phyloP scores from a whole-genome alignment of 2,888 invertebrate genomes.

The Athripsodes cinereus region DNA sequence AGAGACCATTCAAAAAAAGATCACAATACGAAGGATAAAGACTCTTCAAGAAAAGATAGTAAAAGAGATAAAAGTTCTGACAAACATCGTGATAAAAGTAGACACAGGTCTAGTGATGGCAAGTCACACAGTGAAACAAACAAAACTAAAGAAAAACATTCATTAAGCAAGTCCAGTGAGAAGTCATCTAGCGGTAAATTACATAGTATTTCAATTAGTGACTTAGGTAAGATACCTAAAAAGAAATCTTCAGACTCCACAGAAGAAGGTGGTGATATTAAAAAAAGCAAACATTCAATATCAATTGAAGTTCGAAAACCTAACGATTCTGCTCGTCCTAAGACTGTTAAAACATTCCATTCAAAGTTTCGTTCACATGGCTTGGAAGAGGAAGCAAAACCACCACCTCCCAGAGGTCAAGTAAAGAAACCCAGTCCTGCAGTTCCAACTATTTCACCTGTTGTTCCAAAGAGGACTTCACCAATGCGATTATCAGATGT shows the following conservation, averaged over 20 bases:
- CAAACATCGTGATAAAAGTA: conserved; percentile 25
- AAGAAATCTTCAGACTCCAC: conserved; percentile 33
- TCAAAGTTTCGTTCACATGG: conserved; percentile 90
- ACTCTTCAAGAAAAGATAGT: conserved; percentile 40
- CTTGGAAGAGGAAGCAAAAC: conserved; percentile 78
- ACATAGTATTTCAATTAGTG: conserved; percentile 61
- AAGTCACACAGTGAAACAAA: too few species aligned
- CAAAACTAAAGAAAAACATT: conserved; percentile 38
- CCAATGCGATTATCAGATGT: conserved; percentile 43
- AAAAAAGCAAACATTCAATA: conserved; percentile 69
- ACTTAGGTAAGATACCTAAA: conserved; percentile 74
- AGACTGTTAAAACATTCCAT: conserved; percentile 88
- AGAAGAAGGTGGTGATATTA: conserved; percentile 37
- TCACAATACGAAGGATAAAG: conserved; percentile 30
- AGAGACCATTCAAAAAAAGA: conserved; percentile 13
- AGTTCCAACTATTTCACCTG: conserved; percentile 38
- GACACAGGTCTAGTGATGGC: conserved; percentile 23
- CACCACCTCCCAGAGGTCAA: conserved; percentile 71
- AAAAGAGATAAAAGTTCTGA: conserved; percentile 32
- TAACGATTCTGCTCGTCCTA: conserved; percentile 65
- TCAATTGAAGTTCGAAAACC: conserved; percentile 75
- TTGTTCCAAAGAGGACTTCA: conserved; percentile 45
- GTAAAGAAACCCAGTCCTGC: conserved; percentile 52
- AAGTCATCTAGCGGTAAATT: conserved; percentile 65
- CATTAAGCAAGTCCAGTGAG: conserved; percentile 40